These are phyloP conservation scores for Nasonia longicornis DNA, from an alignment of 1,140 invertebrate genomes.

Conservation along the genomic window DNA sequence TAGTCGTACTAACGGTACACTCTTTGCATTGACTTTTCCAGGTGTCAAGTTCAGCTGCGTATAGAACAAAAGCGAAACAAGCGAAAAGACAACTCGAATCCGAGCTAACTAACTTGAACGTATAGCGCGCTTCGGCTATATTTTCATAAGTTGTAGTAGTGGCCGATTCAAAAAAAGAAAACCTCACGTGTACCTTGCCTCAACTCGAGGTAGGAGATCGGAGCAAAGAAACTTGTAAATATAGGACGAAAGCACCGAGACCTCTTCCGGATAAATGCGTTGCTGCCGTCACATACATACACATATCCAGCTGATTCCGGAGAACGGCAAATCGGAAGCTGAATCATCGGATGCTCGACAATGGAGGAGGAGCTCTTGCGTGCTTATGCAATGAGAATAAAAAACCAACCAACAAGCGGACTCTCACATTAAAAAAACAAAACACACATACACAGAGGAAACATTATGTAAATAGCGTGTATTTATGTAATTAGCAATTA, in stretches of 20 bases:
- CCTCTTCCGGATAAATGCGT: not conserved
- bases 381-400: slow-evolving; percentile 37
- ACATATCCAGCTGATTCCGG: slow-evolving; percentile 1
- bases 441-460: slow-evolving; percentile 36
- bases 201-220: slow-evolving; percentile 34
- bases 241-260: slow-evolving; percentile 29
- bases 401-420: slow-evolving; percentile 17
- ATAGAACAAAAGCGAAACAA: slow-evolving; percentile 59
- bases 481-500: slow-evolving; percentile 67
- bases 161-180: slow-evolving; percentile 1
- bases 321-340: not conserved
- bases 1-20: slow-evolving; percentile 28
- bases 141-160: slow-evolving; percentile 58
- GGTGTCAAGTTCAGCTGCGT: slow-evolving; percentile 84
- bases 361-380: slow-evolving; percentile 25
- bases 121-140: slow-evolving; percentile 60
- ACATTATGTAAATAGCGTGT: slow-evolving; percentile 65
- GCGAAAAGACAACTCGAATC: not conserved
- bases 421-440: slow-evolving; percentile 37
- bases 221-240: slow-evolving; percentile 33
- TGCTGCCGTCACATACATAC: not conserved
- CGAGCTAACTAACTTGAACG: slow-evolving; percentile 62
- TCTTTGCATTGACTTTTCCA: slow-evolving; percentile 54
- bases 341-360: slow-evolving; percentile 15
- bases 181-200: slow-evolving; percentile 27